phyloP scores from a whole-genome alignment of 1,140 invertebrate species.

The Eurosta solidaginis region DNA sequence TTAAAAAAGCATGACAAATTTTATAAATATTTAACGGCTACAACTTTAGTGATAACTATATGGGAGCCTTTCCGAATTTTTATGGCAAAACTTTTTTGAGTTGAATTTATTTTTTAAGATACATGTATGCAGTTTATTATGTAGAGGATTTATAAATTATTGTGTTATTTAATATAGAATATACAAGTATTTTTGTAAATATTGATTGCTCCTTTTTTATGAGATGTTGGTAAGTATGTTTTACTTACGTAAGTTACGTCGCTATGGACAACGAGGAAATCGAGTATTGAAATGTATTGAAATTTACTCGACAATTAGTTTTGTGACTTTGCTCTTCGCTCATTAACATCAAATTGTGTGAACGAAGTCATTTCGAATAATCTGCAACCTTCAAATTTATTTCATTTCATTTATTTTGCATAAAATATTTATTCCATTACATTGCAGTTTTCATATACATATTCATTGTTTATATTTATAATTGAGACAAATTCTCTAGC shows the following conservation, averaged over 20 bases:
- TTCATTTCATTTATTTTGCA: slow-evolving; percentile 1
- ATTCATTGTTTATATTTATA: not conserved
- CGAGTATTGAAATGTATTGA: too few species aligned
- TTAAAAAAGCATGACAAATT: slow-evolving; percentile 37
- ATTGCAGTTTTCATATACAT: not conserved
- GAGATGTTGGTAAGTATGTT: not conserved
- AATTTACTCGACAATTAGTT: too few species aligned
- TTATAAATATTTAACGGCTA: slow-evolving; percentile 29
- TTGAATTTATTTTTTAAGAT: not conserved
- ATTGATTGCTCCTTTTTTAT: not conserved
- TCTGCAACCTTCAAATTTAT: too few species aligned
- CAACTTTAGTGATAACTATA: slow-evolving; percentile 4
- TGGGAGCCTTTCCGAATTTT: slow-evolving; percentile 28
- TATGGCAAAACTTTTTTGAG: not conserved
- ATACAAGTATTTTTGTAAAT: not conserved
- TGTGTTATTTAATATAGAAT: not conserved
- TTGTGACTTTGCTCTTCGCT: too few species aligned
- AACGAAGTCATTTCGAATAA: too few species aligned
- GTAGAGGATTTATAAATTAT: not conserved
- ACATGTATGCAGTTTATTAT: too few species aligned
- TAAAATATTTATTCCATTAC: not conserved
- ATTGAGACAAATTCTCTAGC: too few species aligned
- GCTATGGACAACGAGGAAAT: too few species aligned
- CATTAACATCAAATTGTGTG: too few species aligned
- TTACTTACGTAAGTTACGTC: too few species aligned